Evolutionary conservation across 2,797 vertebrate species (phyloP).

Genomic region (Chiroxiphia lanceolata): DNA sequence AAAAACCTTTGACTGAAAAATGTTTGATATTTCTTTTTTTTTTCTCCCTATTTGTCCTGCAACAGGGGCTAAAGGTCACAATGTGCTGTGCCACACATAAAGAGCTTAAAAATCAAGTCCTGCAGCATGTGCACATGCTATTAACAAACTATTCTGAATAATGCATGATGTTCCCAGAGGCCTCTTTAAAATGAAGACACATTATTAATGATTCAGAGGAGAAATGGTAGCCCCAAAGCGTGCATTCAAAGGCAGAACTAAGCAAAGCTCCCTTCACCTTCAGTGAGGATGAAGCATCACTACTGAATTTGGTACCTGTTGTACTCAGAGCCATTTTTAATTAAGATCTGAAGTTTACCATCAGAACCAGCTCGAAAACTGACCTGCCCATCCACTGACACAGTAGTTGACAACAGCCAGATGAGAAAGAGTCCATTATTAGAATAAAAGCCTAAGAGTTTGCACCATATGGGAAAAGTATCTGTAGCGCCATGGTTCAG

Average conservation of each 20-base stretch:
- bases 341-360: background rate
- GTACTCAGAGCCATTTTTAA: background rate
- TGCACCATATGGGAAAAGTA: background rate
- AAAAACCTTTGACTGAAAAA: background rate
- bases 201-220: background rate
- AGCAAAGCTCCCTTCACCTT: background rate
- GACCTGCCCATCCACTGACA: background rate
- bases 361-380: background rate
- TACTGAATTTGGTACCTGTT: background rate
- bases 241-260: background rate
- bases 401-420: accelerated
- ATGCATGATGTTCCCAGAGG: background rate
- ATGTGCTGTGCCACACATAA: background rate
- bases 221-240: background rate
- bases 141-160: background rate
- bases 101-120: background rate
- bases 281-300: background rate
- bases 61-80: background rate
- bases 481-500: accelerated
- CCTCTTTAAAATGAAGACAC: background rate
- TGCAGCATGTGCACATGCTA: background rate
- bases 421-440: background rate
- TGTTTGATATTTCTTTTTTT: background rate
- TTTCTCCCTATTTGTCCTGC: background rate
- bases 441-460: background rate